phyloP scores from a whole-genome alignment of 2,797 vertebrate genomes.

The Yasuhikotakia modesta region DNA sequence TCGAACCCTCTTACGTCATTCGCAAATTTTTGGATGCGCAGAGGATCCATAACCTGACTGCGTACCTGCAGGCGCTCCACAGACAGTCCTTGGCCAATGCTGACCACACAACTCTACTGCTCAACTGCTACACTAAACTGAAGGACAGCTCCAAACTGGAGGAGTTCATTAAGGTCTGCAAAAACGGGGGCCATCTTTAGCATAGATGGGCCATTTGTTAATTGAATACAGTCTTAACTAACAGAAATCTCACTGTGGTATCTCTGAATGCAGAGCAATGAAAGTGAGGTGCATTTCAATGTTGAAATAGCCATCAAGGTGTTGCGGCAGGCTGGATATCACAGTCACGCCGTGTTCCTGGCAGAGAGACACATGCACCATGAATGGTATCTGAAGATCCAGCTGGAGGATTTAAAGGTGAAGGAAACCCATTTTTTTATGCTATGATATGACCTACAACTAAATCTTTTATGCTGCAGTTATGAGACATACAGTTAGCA shows the following conservation, averaged over 20 bases:
- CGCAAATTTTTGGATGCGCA: constrained; percentile 97
- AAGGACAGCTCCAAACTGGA: constrained; percentile 97
- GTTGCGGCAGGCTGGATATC: constrained; percentile 94
- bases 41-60: constrained; percentile 96
- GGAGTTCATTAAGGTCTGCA: constrained; percentile 92
- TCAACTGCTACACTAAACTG: constrained; percentile 98
- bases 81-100: constrained; percentile 93
- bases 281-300: constrained; percentile 94
- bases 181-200: not conserved
- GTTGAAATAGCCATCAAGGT: constrained; percentile 98
- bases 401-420: constrained; percentile 97
- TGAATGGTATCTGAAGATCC: constrained; percentile 98
- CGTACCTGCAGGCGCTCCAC: constrained; percentile 94
- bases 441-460: not conserved
- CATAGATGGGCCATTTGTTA: too few species aligned
- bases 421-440: constrained; percentile 25
- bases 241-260: not conserved
- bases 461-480: too few species aligned
- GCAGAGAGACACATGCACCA: constrained; percentile 94
- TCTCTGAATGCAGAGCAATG: constrained; percentile 82
- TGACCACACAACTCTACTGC: constrained; percentile 94
- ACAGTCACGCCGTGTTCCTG: constrained; percentile 91
- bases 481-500: too few species aligned
- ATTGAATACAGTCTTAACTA: not conserved
- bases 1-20: constrained; percentile 96